Base-by-base conservation (phyloP, 2,113 vertebrate genomes). In the Spilogale gracilis region DNA sequence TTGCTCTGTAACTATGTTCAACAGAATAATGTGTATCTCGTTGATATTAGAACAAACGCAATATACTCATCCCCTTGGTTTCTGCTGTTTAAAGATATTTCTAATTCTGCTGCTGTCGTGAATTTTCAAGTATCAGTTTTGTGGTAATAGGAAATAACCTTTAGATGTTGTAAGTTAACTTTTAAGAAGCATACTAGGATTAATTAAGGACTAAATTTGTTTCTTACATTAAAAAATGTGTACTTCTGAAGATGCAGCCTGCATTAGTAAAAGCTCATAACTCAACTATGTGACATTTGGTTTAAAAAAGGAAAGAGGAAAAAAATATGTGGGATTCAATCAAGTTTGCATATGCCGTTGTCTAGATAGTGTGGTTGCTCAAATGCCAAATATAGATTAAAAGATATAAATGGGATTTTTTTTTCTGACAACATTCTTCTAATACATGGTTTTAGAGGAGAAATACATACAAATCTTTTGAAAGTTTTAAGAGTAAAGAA, bases 261-360 rank as follows among this genome's bases (percentile, higher is more conserved):
- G 17, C 25, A n/a, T 74, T 93, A 74, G 30, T 89, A 43, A 95
- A 96, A 96, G 50, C 32, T 83, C 45, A 69, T 50, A 95, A 52
- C 38, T 93, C 43, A 95, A 93, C 80, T 88, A 67, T 80, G 60
- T 97, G 65, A 95, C 82, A 96, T 95, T 96, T 96, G 45, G 25
- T 94, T 97, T 95, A 87, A 74, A 95, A 97, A 95, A 82, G 23
- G 43, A 86, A 83, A 61, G 23, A 91, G 54, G 54, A 67, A 95
- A 85, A 84, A 88, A 93, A 83, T 83, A 83, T 63, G 82, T 94
- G 65, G 54, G 82, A 95, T 91, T 95, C 30, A 91, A 61, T 97
- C 96, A 97, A 89, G 89, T 95, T 91, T 95, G 54, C 95, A 89
- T 95, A 96, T 97, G 95, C 89, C 89, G 61, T 73, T 97, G 94